These are phyloP conservation scores for Listronotus oregonensis DNA, from an alignment of 1,140 invertebrate species.

Conservation along the genomic window DNA sequence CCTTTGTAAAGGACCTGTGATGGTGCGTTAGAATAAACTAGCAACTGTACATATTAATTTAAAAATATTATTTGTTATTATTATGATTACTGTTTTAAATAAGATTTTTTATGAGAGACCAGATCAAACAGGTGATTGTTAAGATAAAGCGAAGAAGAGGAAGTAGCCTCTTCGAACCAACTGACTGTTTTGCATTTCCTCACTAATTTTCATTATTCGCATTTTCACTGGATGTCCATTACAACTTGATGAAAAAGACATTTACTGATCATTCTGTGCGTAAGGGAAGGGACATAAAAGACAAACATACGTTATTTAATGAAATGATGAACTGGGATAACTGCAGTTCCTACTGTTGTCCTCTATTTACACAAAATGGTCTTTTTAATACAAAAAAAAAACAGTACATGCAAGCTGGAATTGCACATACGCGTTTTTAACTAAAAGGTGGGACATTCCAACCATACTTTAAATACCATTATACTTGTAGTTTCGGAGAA, in stretches of 20 bases:
- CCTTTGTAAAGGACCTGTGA: constrained; percentile 45
- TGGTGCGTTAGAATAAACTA: constrained; percentile 47
- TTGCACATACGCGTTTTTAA: too few relatives aligned
- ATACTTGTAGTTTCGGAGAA: too few relatives aligned
- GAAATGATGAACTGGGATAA: too few relatives aligned
- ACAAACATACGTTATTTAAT: too few relatives aligned
- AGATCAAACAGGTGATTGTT: constrained; percentile 17
- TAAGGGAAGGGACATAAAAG: too few relatives aligned
- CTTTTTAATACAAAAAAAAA: not conserved
- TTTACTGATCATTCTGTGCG: constrained; percentile 1
- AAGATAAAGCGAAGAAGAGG: constrained; percentile 39
- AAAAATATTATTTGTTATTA: constrained; percentile 34
- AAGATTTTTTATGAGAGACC: constrained; percentile 16
- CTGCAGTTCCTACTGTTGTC: too few relatives aligned
- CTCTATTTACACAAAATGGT: not conserved
- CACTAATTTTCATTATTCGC: constrained; percentile 21
- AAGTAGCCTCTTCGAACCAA: constrained; percentile 47
- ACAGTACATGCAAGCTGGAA: too few relatives aligned
- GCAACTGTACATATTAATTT: constrained; percentile 43
- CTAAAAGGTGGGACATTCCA: constrained; percentile 19
- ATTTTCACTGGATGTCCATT: constrained; percentile 11
- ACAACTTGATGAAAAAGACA: not conserved
- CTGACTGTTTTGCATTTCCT: constrained; percentile 49
- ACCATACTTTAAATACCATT: too few relatives aligned
- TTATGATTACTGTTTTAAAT: constrained; percentile 25